These are phyloP conservation scores for Patiria pectinifera DNA, from an alignment of 53 echinoderm and acorn worm genomes.

Conservation along the genomic window DNA sequence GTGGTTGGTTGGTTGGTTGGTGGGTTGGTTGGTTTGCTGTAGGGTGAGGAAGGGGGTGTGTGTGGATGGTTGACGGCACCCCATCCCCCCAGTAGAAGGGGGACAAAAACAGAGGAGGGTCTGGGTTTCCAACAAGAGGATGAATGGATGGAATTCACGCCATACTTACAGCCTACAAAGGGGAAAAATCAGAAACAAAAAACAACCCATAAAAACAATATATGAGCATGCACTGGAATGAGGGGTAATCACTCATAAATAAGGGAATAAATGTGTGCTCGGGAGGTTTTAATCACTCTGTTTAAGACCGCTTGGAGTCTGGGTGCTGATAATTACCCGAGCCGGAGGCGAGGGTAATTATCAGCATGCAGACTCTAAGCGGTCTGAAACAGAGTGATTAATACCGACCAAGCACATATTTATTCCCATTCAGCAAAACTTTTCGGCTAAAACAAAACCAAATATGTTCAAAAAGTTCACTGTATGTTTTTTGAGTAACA, in stretches of 20 bases:
- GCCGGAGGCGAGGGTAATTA: no score
- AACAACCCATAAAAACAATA: constrained; percentile 5
- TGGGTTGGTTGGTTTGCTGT: background rate
- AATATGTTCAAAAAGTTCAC: no score
- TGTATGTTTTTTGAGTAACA: no score
- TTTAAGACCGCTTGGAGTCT: no score
- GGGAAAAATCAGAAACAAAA: constrained; percentile 55
- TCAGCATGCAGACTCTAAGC: no score
- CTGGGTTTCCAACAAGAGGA: constrained; percentile 42
- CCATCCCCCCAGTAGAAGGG: background rate
- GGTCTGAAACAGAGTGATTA: no score
- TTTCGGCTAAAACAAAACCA: no score
- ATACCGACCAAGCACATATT: no score
- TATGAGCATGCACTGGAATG: constrained; percentile 35
- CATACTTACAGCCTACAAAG: constrained; percentile 67
- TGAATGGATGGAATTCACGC: constrained; percentile 53
- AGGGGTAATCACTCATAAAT: background rate
- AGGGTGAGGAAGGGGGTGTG: constrained; percentile 16
- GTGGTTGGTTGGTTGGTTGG: constrained; percentile 18
- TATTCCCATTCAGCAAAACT: no score
- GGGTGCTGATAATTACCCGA: no score
- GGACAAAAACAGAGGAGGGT: constrained; percentile 24
- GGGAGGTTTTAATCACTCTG: no score
- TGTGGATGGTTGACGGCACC: background rate
- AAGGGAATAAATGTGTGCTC: background rate